Percentiles rank a stretch among this genome's conserved stretches.
Conservation (phyloP, 2,113 vertebrate genomes). For the rat (Rattus norvegicus) region GRCr8 NC_086029.1:63572501-63573000, state of each 20-base stretch:
- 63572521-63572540: neutral
- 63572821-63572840: constrained; percentile 37
- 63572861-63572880: neutral
- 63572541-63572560: too few species aligned
- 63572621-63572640: neutral
- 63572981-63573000: neutral
- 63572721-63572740: neutral
- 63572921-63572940: neutral
- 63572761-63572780: neutral
- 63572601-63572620: neutral
- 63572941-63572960: neutral
- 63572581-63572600: too few species aligned
- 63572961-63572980: constrained; percentile 13
- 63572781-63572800: neutral
- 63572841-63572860: neutral
- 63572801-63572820: neutral
- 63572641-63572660: neutral
- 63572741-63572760: neutral
- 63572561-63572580: neutral
- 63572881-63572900: neutral
- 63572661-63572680: neutral
- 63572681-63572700: neutral
- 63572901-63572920: neutral
- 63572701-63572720: neutral
- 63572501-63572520: neutral